A percentile compares a stretch with the other conserved stretches of the same genome.
These are phyloP conservation scores for Sterrhoptilus dennistouni DNA, from an alignment of 2,113 vertebrate genomes.

Conservation along the genomic window DNA sequence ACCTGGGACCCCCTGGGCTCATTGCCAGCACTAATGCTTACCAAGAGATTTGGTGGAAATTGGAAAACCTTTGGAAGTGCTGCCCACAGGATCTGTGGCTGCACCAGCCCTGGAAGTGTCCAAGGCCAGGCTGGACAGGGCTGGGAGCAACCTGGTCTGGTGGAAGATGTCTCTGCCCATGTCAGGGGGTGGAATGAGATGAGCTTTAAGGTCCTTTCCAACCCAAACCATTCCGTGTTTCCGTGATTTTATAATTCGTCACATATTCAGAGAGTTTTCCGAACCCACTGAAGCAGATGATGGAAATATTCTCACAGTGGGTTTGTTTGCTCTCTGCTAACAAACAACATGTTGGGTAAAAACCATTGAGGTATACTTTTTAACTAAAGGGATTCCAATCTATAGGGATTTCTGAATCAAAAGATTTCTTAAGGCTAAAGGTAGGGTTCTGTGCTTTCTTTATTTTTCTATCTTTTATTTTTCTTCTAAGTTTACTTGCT, in stretches of 20 bases:
- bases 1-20: neutral
- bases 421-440: neutral
- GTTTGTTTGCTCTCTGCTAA: neutral
- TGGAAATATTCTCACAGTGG: neutral
- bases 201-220: neutral
- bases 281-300: neutral
- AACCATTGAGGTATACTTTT: neutral
- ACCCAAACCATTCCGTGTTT: neutral
- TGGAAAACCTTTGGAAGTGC: neutral
- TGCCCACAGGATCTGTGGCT: neutral
- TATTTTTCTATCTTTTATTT: neutral
- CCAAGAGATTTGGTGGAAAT: neutral
- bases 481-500: neutral
- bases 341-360: neutral
- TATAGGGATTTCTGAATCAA: neutral
- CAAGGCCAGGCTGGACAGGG: accelerated
- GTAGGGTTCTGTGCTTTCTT: neutral
- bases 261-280: neutral
- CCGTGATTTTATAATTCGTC: neutral
- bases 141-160: accelerated
- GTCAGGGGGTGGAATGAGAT: neutral
- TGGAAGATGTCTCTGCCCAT: neutral
- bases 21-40: accelerated
- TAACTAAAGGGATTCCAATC: neutral
- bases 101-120: neutral